Percentiles rank a stretch among this genome's conserved stretches.
Conservation (phyloP, 2,888 invertebrate genomes). For the Agrochola macilenta region DNA sequence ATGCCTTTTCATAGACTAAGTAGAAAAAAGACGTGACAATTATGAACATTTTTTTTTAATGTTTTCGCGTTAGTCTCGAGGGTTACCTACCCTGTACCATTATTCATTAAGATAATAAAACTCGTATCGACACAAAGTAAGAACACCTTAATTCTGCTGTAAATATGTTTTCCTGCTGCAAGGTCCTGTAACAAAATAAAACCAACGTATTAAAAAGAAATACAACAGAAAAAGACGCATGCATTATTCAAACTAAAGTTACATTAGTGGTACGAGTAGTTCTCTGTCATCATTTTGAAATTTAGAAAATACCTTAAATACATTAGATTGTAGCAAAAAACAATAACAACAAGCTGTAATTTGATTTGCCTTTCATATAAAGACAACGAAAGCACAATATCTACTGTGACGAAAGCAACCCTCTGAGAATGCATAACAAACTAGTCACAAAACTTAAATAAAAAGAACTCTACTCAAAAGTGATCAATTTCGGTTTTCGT, state of each 20-base stretch:
- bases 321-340: background rate
- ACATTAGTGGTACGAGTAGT: background rate
- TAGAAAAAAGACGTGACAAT: constrained; percentile 12
- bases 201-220: background rate
- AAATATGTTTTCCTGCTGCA: background rate
- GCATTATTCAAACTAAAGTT: background rate
- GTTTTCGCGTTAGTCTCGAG: background rate
- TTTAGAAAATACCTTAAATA: background rate
- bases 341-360: background rate
- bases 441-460: constrained; percentile 25
- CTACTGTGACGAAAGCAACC: background rate
- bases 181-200: background rate
- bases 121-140: background rate
- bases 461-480: constrained; percentile 43
- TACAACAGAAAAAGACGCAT: background rate
- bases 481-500: constrained; percentile 83
- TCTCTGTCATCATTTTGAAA: background rate
- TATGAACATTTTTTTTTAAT: background rate
- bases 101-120: background rate
- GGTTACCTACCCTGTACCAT: background rate
- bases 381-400: background rate
- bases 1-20: constrained; percentile 56
- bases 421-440: constrained; percentile 27
- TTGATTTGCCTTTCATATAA: background rate
- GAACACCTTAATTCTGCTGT: background rate